Evolutionary conservation across 2,888 invertebrate genomes (phyloP).

Genomic region (Metellina segmentata): DNA sequence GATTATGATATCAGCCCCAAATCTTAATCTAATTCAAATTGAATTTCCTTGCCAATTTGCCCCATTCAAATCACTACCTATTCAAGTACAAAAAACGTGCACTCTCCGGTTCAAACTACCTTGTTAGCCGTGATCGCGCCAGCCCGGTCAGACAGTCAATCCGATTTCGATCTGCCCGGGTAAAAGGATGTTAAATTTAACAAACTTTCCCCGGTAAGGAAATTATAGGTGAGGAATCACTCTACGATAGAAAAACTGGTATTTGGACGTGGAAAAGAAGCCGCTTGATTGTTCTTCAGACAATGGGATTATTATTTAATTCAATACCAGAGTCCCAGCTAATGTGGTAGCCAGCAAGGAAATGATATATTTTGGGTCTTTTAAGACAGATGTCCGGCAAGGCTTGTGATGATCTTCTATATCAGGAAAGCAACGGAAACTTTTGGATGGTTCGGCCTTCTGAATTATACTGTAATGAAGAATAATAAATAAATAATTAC

Average conservation of each 20-base stretch:
- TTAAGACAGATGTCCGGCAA: conserved; percentile 33
- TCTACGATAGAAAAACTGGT: conserved; percentile 13
- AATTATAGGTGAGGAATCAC: conserved; percentile 42
- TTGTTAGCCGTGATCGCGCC: conserved; percentile 17
- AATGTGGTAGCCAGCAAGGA: conserved; percentile 13
- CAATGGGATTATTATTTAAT: conserved; percentile 57
- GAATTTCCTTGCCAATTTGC: neutral
- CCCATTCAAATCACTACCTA: neutral
- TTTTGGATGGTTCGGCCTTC: conserved; percentile 6
- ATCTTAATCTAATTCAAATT: conserved; percentile 44
- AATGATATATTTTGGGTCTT: conserved; percentile 7
- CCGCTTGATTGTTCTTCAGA: conserved; percentile 45
- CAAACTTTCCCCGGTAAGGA: conserved; percentile 13
- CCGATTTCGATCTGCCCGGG: conserved; percentile 21
- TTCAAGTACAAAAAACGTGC: neutral
- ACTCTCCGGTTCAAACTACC: neutral
- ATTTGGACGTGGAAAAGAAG: conserved; percentile 18
- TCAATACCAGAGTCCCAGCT: conserved; percentile 12
- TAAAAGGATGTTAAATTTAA: conserved; percentile 24
- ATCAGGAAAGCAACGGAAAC: neutral
- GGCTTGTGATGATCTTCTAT: too few relatives aligned
- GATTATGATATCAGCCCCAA: conserved; percentile 19
- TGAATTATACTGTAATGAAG: conserved; percentile 6
- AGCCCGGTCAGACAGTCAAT: neutral
- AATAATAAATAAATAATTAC: conserved; percentile 12